phyloP scores from a whole-genome alignment of 2,888 invertebrate genomes.

The Lumbricus terrestris region DNA sequence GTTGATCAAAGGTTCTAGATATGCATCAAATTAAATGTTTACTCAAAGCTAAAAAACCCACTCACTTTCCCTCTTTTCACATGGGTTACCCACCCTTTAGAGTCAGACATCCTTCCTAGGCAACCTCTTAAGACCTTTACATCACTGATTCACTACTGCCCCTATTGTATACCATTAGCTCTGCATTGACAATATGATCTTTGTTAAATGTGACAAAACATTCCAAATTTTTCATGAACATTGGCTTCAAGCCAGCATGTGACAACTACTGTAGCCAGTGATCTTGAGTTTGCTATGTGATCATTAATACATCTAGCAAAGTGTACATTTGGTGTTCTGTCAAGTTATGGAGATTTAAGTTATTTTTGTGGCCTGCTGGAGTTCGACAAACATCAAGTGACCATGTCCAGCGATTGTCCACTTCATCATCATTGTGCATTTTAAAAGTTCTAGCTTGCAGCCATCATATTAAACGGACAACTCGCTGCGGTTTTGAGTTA shows the following conservation, averaged over 20 bases:
- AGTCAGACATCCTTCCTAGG: background rate
- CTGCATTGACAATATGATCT: background rate
- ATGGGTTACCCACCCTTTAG: background rate
- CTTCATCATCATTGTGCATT: too few species aligned
- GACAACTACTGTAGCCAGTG: too few species aligned
- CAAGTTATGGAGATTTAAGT: background rate
- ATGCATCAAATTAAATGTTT: background rate
- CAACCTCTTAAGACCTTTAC: background rate
- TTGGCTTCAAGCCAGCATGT: too few species aligned
- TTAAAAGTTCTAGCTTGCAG: background rate
- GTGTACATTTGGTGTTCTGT: background rate
- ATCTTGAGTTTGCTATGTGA: too few species aligned
- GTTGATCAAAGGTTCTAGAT: background rate
- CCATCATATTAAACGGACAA: background rate
- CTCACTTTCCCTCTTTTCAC: background rate
- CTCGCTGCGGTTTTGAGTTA: background rate
- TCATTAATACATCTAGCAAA: background rate
- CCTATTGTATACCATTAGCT: background rate
- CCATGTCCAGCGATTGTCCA: background rate
- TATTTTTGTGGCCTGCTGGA: background rate
- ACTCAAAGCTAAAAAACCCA: too few species aligned
- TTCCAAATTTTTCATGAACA: background rate
- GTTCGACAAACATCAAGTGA: background rate
- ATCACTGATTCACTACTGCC: background rate
- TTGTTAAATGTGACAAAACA: background rate